Base-by-base conservation (phyloP, 2,888 invertebrate genomes). In the Scaptomyza cyrtandrae region DNA sequence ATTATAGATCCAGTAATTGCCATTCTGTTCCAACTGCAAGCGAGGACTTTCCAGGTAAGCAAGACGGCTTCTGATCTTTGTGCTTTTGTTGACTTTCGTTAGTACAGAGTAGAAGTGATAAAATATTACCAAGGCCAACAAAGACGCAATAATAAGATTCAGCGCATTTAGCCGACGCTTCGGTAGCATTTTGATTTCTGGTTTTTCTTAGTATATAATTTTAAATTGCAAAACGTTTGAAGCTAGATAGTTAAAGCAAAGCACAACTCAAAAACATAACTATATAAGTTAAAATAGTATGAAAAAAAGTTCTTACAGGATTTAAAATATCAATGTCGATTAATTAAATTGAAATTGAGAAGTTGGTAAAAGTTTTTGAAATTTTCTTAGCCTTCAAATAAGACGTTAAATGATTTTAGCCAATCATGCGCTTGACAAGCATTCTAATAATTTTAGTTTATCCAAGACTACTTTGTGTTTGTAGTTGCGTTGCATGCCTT, bases 401-500 rank as follows among this genome's bases (percentile, higher is more conserved):
- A 39, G 6, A 43, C 7, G 44, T 19, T 7, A 14, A 33, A 33
- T 33, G 44, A 19, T 43, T 41, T 53, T 13, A 3, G 11, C 6
- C 41, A 53, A 41, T 53, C 27, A 41, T 41, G 6, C 16, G 16
- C 31, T 29, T 10, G 31, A 27, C 54, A 31, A 27, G 29, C 11
- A n/a, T 7, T 19, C 41, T 41, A 10, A 24, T 45, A 27, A 14
- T 35, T 33, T n/a, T 16, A 13, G 10, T 31, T n/a, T n/a, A 19
- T 31, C n/a, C 6, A n/a, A 16, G 16, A 37, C 13, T 37, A 37
- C n/a, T 33, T 37, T n/a, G 10, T 27, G 19, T 7, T 29, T 16
- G 63, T 19, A 43, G 7, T 57, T 43, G 39, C 63, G 50, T 75
- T 70, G 85, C 81, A 84, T 79, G 79, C 67, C 80, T n/a, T 65